Percentiles rank a stretch among this genome's conserved stretches.
Conservation (phyloP, 2,113 vertebrate species). For the Ploceus nigricollis region DNA sequence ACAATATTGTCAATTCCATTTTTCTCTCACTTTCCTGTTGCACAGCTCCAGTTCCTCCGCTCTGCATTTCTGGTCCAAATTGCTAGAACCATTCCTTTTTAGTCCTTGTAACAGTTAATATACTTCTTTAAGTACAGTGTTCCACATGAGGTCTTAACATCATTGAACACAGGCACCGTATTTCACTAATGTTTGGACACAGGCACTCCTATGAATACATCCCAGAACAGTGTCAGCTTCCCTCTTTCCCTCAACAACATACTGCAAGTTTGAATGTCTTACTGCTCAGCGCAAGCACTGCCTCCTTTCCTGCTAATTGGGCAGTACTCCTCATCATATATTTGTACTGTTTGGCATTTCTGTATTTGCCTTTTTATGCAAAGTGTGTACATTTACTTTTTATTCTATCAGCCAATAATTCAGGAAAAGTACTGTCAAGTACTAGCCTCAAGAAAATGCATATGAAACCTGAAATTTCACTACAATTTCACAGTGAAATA, state of each 20-base stretch:
- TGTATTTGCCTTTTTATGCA: not conserved
- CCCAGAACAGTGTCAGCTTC: not conserved
- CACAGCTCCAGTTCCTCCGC: not conserved
- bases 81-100: not conserved
- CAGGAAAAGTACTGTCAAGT: not conserved
- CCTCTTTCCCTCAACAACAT: not conserved
- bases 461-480: not conserved
- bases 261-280: not conserved
- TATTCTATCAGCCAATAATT: not conserved
- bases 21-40: not conserved
- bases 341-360: not conserved
- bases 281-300: not conserved
- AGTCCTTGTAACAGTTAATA: not conserved
- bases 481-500: not conserved
- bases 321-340: not conserved
- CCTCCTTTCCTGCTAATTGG: not conserved
- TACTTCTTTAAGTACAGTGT: not conserved
- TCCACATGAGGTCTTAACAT: not conserved
- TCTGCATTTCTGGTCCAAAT: not conserved
- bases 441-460: not conserved
- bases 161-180: not conserved
- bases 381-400: not conserved
- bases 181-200: not conserved
- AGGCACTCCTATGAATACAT: accelerated
- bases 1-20: not conserved